Conservation (phyloP, 2,113 vertebrate species). For the Lagenorhynchus albirostris region DNA sequence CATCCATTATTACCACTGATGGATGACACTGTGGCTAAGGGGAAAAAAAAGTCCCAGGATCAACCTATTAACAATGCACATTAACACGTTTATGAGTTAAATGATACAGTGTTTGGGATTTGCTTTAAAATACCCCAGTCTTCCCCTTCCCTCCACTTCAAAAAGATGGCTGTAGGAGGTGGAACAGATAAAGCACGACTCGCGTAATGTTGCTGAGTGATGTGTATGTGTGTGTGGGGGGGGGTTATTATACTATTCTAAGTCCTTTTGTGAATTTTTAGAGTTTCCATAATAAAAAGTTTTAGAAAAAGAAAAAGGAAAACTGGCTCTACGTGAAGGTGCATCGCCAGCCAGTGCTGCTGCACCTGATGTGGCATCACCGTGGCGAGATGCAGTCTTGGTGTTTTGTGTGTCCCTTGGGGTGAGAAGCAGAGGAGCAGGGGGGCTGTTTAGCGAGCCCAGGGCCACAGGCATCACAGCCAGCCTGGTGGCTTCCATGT, state of each 20-base stretch:
- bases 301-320: not conserved
- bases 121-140: not conserved
- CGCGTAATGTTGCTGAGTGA: not conserved
- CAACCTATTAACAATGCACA: not conserved
- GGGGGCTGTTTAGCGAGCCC: too few relatives aligned
- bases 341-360: not conserved
- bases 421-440: not conserved
- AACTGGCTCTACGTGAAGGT: not conserved
- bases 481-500: fast-evolving
- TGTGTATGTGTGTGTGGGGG: not conserved
- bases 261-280: not conserved
- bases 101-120: not conserved
- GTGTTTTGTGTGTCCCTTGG: not conserved
- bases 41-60: not conserved
- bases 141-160: not conserved
- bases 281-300: not conserved
- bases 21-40: not conserved
- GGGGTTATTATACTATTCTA: not conserved
- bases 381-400: not conserved
- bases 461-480: not conserved
- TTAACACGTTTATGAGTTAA: not conserved
- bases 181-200: not conserved
- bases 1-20: not conserved
- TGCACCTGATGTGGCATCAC: too few relatives aligned
- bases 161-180: not conserved